Evolutionary conservation across 2,888 invertebrate species (phyloP).

Genomic region (Kryphioiulus occultus): DNA sequence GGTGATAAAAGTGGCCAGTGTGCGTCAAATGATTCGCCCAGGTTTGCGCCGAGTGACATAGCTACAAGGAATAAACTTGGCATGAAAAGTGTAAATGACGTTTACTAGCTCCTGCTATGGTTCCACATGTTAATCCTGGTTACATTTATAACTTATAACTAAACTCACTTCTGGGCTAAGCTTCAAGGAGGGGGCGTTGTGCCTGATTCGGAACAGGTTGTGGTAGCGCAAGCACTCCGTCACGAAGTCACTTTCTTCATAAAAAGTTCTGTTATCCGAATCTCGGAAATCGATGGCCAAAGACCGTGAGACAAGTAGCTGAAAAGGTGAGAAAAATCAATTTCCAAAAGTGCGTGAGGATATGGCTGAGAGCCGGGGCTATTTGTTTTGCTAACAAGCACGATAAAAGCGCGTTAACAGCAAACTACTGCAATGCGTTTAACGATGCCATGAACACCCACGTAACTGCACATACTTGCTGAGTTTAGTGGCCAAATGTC

Average conservation of each 20-base stretch:
- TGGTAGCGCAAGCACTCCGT: conserved; percentile 44
- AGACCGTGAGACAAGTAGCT: conserved; percentile 39
- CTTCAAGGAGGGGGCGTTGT: conserved; percentile 37
- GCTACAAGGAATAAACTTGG: conserved; percentile 64
- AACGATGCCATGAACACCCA: background rate
- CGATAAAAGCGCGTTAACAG: background rate
- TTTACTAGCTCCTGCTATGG: too few species aligned
- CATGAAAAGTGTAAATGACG: background rate
- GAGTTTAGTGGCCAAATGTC: background rate
- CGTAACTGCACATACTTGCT: too few species aligned
- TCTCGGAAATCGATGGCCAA: conserved; percentile 46
- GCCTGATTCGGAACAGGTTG: conserved; percentile 35
- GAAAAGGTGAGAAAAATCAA: background rate
- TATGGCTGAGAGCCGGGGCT: background rate
- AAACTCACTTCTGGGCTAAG: conserved; percentile 4
- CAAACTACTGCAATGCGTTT: background rate
- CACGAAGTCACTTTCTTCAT: conserved; percentile 50
- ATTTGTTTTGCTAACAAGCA: background rate
- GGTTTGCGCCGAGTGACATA: conserved; percentile 81
- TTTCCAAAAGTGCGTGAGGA: background rate
- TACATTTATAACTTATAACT: background rate
- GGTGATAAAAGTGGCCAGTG: conserved; percentile 76
- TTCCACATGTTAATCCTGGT: background rate
- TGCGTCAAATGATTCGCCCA: conserved; percentile 88
- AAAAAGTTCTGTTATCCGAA: conserved; percentile 48